Conservation (phyloP, 2,888 invertebrate species). For the Odontothrips loti region DNA sequence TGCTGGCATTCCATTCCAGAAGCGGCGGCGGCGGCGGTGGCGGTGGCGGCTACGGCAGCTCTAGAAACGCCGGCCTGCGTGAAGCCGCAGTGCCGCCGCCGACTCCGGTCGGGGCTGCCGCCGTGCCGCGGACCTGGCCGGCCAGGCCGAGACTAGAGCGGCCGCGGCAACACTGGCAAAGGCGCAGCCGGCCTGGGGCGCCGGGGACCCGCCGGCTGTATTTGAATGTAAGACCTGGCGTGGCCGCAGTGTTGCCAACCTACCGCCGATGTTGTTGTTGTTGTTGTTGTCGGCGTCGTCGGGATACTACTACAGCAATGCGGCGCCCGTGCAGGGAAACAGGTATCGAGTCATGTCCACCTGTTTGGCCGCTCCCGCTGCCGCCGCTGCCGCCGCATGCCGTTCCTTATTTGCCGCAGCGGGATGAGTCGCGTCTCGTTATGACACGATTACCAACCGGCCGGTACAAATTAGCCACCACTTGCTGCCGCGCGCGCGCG, state of each 20-base stretch:
- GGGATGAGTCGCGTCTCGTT: not conserved
- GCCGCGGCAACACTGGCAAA: not conserved
- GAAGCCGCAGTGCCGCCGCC: too few species aligned
- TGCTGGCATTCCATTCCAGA: not conserved
- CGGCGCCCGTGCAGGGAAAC: not conserved
- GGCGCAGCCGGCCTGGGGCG: not conserved
- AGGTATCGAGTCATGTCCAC: not conserved
- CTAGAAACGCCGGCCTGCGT: too few species aligned
- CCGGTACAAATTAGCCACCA: too few species aligned
- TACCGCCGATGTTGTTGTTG: not conserved
- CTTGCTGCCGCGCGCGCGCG: too few species aligned
- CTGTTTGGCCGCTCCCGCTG: not conserved
- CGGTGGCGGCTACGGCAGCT: too few species aligned
- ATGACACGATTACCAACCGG: not conserved
- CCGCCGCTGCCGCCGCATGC: not conserved
- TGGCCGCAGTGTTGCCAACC: not conserved
- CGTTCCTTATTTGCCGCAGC: not conserved
- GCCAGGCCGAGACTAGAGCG: too few species aligned
- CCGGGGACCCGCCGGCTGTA: not conserved
- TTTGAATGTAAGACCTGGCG: not conserved
- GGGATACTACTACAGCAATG: not conserved
- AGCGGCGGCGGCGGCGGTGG: too few species aligned
- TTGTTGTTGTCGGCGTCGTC: not conserved
- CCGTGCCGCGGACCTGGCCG: too few species aligned
- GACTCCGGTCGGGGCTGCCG: too few species aligned